Percentiles rank a stretch among this genome's conserved stretches.
Evolutionary conservation across 1,140 invertebrate genomes (phyloP).

Genomic region (Diabrotica virgifera): DNA sequence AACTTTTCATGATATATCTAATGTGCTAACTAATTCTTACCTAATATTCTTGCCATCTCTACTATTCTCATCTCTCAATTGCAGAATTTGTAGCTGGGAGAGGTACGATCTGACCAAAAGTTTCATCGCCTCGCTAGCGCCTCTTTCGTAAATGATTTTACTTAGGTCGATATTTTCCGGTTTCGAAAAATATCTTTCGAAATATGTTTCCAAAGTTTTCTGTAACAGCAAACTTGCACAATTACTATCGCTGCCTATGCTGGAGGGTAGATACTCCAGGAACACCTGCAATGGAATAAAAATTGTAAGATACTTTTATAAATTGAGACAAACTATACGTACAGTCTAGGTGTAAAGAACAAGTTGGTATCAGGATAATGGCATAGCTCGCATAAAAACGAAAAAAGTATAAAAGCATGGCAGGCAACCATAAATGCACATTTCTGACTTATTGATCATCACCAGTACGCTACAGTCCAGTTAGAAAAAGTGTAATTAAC

Average conservation of each 20-base stretch:
- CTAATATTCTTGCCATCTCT: constrained; percentile 12
- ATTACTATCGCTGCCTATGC: constrained; percentile 55
- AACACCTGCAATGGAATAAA: constrained; percentile 47
- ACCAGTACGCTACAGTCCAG: no score
- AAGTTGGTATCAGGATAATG: no score
- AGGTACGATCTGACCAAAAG: constrained; percentile 57
- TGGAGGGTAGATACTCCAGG: constrained; percentile 57
- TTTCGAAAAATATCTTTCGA: constrained; percentile 50
- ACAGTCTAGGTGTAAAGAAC: no score
- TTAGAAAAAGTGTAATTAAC: no score
- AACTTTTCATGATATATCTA: no score
- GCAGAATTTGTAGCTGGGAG: constrained; percentile 50
- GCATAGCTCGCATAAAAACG: no score
- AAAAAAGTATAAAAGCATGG: no score
- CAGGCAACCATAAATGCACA: no score
- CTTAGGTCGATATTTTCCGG: constrained; percentile 37
- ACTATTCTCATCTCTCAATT: constrained; percentile 33
- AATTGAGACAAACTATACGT: no score
- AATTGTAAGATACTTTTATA: no score
- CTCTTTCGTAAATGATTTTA: constrained; percentile 49
- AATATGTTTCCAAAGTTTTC: constrained; percentile 54
- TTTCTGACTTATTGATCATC: no score
- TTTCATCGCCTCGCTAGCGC: constrained; percentile 54
- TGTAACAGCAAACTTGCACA: constrained; percentile 55
- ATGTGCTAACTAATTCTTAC: background rate